phyloP scores from a whole-genome alignment of 2,797 vertebrate species.

The Platyrinchus mystaceus region DNA sequence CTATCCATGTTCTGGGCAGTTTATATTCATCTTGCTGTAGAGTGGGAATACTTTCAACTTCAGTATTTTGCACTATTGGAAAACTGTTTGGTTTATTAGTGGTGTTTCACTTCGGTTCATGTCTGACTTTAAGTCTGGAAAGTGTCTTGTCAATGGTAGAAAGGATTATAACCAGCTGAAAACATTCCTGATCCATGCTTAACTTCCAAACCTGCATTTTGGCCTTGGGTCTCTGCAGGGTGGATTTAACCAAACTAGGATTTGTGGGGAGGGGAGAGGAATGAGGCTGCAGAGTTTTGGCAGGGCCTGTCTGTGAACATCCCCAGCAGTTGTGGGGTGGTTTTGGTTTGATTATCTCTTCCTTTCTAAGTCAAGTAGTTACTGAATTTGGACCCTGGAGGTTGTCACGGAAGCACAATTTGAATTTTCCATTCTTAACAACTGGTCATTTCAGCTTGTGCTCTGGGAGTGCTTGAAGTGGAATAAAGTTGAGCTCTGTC shows the following conservation, averaged over 20 bases:
- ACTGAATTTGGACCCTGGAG: background rate
- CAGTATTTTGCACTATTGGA: background rate
- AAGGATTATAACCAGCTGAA: background rate
- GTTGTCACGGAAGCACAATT: background rate
- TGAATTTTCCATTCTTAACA: background rate
- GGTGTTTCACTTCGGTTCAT: background rate
- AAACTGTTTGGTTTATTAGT: background rate
- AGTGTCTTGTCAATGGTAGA: background rate
- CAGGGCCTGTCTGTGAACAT: background rate
- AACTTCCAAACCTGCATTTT: background rate
- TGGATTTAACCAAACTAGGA: background rate
- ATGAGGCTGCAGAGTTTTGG: background rate
- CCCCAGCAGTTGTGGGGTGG: background rate
- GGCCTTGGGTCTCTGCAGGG: background rate
- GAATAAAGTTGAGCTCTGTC: constrained; percentile 47
- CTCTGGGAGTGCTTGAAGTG: background rate
- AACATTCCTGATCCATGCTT: background rate
- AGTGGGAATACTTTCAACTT: background rate
- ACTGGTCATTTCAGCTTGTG: background rate
- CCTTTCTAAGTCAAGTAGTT: background rate
- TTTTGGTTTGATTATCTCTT: background rate
- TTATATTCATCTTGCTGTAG: background rate
- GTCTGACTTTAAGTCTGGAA: background rate
- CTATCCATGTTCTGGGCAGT: background rate
- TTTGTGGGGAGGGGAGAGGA: background rate